Percentiles rank a stretch among this genome's conserved stretches.
phyloP scores from a whole-genome alignment of 2,888 invertebrate species.

The Pristionchus mayeri region DNA sequence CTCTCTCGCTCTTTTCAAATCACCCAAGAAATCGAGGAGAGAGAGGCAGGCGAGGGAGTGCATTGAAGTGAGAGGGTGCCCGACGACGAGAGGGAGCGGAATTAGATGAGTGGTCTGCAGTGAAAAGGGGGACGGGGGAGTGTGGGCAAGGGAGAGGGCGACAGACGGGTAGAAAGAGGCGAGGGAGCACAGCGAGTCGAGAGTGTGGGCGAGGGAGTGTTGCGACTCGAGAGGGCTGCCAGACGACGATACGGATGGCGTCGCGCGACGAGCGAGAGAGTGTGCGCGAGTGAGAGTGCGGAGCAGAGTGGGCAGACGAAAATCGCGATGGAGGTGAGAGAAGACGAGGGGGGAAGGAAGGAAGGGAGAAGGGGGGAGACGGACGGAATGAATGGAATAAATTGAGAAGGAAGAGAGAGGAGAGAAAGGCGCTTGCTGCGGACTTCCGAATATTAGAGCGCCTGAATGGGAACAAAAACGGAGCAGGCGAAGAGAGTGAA shows the following conservation, averaged over 20 bases:
- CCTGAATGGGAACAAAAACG: conserved; percentile 21
- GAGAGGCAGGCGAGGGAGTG: background rate
- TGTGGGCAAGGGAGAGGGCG: background rate
- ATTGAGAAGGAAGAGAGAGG: background rate
- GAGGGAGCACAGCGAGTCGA: conserved; percentile 21
- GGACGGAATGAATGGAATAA: conserved; percentile 38
- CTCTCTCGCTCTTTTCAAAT: conserved; percentile 43
- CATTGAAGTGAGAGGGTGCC: background rate
- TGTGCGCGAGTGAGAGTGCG: background rate
- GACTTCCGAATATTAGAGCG: conserved; percentile 11
- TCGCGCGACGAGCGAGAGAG: background rate
- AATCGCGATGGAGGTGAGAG: background rate
- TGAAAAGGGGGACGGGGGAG: conserved; percentile 14
- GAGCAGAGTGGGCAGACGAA: background rate
- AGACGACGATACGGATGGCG: background rate
- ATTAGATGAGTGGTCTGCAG: conserved; percentile 38
- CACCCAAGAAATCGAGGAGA: conserved; percentile 38
- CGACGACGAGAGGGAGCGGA: conserved; percentile 20
- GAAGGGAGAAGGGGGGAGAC: background rate
- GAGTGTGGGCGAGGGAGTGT: background rate
- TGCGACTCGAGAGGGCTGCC: conserved; percentile 8
- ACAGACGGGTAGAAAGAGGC: background rate
- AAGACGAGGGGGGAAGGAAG: background rate
- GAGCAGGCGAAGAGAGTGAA: background rate
- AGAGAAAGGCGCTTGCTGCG: background rate